Percentiles rank a stretch among this genome's conserved stretches.
Evolutionary conservation across 2,113 vertebrate species (phyloP).

Genomic region (Malurus alboscapulatus): DNA sequence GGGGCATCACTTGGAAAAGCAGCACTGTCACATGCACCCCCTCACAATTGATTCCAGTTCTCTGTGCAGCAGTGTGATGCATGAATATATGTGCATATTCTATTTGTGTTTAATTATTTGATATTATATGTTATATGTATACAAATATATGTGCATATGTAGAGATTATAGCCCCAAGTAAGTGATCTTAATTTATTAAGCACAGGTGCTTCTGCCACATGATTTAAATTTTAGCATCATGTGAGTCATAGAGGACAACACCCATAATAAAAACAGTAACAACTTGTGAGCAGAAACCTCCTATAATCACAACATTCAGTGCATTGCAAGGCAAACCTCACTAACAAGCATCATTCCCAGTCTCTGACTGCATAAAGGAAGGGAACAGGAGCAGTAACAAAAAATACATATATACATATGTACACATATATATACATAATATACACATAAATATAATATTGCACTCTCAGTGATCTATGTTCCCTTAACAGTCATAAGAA

Average conservation of each 20-base stretch:
- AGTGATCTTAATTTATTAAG: neutral
- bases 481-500: neutral
- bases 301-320: neutral
- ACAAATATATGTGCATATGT: neutral
- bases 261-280: neutral
- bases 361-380: neutral
- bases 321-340: neutral
- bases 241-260: neutral
- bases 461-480: neutral
- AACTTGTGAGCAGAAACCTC: neutral
- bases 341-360: neutral
- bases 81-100: neutral
- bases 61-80: neutral
- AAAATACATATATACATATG: no score
- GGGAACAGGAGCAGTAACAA: neutral
- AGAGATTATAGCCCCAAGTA: neutral
- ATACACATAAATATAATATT: neutral
- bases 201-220: neutral
- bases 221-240: neutral
- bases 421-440: no score
- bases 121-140: neutral
- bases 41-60: neutral
- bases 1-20: neutral
- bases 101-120: neutral
- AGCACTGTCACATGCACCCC: accelerated